Evolutionary conservation across 2,113 vertebrate species (phyloP).

Genomic region (Mustela nigripes): DNA sequence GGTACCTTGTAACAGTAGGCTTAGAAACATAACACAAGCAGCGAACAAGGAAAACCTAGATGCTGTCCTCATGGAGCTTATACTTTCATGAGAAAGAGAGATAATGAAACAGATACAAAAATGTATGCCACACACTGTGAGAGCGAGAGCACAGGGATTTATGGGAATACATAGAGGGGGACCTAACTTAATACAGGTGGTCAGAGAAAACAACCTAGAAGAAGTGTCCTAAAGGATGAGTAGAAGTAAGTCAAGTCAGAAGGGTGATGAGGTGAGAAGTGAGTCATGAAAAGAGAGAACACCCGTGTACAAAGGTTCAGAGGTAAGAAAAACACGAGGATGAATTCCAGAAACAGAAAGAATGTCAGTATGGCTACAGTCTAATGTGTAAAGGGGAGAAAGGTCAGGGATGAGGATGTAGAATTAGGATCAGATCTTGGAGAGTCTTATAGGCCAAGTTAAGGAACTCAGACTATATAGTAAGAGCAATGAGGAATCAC

Average conservation of each 20-base stretch:
- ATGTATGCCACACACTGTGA: background rate
- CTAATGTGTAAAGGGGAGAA: slow-evolving; percentile 32
- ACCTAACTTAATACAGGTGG: background rate
- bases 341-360: slow-evolving; percentile 12
- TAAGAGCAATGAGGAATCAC: background rate
- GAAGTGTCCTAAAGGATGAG: background rate
- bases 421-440: background rate
- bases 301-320: background rate
- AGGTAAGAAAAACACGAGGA: background rate
- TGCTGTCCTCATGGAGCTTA: background rate
- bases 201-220: background rate
- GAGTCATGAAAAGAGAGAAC: background rate
- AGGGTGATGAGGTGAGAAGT: background rate
- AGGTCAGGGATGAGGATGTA: background rate
- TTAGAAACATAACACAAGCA: background rate
- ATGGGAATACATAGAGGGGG: background rate
- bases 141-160: background rate
- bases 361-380: background rate
- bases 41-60: background rate
- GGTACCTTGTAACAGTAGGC: background rate
- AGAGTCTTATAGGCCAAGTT: background rate
- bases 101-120: background rate
- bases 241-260: background rate
- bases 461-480: background rate
- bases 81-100: background rate